Evolutionary conservation across 1,140 invertebrate genomes (phyloP), one percentile per base, ranked within the genome.

Genomic region (Caenorhabditis inopinata): DNA sequence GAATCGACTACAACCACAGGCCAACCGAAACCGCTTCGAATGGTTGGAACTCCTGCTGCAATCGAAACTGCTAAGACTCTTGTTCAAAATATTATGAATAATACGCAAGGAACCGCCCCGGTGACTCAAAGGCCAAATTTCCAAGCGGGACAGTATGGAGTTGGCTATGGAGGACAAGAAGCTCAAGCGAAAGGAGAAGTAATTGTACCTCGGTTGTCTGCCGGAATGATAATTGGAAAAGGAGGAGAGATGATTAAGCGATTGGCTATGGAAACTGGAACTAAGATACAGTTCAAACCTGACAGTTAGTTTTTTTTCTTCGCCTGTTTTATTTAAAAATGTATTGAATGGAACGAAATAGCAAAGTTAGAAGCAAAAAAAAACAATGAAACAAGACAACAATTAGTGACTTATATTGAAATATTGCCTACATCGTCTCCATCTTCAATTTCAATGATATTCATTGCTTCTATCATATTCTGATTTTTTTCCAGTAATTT

Each of bases 181-280:
- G 42, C 38, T 6, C 45, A 53, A 68, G 58, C 58, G 11, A 68
- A 42, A 42, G 58, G 58, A 35, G 58, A 88, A 79, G 90, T 91
- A 42, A 89, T 93, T 80, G 95, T 96, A 47, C 95, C 95, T 21
- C 92, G 94, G 89, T 92, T 93, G 51, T 94, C 94, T 4, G 95
- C 96, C 1, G 95, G 95, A 32, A 94, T 97, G 16, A 94, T 95
- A 27, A 95, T 96, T 84, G 94, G 94, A 14, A 94, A 95, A 88
- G 93, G 93, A 11, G 94, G 94, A 21, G 94, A 95, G 85, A 95
- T 95, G 93, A 95, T 96, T 81, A 94, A 95, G 88, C 94, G 94
- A 86, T 94, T 96, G 83, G 94, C 95, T 89, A 92, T 92, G 0
- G 94, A 95, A 88, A 94, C 93, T 14, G 94, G 94, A 3, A 93